phyloP scores from a whole-genome alignment of 2,888 invertebrate species.

The Callyntrura sp. region DNA sequence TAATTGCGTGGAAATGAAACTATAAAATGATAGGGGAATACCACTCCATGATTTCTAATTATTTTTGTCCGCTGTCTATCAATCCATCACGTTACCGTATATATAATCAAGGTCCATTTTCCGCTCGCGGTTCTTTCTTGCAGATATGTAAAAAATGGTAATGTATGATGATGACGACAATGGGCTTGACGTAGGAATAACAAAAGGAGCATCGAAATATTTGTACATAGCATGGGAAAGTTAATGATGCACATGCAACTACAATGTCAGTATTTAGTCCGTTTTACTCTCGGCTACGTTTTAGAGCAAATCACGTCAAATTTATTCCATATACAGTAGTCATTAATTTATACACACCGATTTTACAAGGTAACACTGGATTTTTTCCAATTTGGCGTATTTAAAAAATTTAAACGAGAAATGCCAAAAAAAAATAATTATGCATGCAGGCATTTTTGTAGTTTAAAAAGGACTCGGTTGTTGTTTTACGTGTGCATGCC shows the following conservation, averaged over 20 bases:
- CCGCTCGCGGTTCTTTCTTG: background rate
- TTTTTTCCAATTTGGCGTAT: background rate
- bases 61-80: constrained; percentile 75
- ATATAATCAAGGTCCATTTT: constrained; percentile 66
- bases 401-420: background rate
- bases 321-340: background rate
- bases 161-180: too few species aligned
- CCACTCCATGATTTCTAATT: constrained; percentile 69
- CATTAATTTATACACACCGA: background rate
- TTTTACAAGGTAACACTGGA: background rate
- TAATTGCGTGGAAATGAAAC: constrained; percentile 72
- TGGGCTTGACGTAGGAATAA: too few species aligned
- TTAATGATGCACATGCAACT: background rate
- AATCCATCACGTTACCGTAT: constrained; percentile 66
- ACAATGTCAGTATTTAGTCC: too few species aligned
- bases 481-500: background rate
- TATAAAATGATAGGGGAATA: constrained; percentile 72
- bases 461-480: constrained; percentile 6
- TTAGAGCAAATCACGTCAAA: constrained; percentile 59
- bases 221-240: constrained; percentile 34
- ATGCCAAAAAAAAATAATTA: background rate
- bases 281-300: background rate
- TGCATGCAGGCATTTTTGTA: background rate
- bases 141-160: too few species aligned
- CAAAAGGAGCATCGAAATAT: background rate